phyloP scores from a whole-genome alignment of 2,888 invertebrate genomes.

The Hesperia comma region DNA sequence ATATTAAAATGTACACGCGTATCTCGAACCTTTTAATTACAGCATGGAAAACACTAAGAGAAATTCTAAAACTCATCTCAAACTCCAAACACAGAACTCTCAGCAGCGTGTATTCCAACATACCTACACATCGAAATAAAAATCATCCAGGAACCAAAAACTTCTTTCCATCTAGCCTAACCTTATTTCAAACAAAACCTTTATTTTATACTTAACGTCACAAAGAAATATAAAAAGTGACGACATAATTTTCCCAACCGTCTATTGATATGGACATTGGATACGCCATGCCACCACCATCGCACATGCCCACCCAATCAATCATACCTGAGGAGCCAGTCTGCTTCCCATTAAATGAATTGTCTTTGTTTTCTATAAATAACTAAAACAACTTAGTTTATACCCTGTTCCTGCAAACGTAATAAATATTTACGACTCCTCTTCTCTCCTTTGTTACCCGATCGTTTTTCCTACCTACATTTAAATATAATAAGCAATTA shows the following conservation, averaged over 20 bases:
- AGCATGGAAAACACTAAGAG: too few relatives aligned
- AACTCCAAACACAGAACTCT: too few relatives aligned
- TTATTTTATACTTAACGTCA: not conserved
- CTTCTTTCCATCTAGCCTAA: too few relatives aligned
- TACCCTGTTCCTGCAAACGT: conserved; percentile 29
- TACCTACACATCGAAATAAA: not conserved
- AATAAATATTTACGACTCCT: conserved; percentile 31
- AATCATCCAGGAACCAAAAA: too few relatives aligned
- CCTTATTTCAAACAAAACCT: too few relatives aligned
- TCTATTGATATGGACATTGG: conserved; percentile 1
- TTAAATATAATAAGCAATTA: conserved; percentile 48
- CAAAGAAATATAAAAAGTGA: too few relatives aligned
- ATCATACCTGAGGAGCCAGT: conserved; percentile 8
- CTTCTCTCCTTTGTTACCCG: conserved; percentile 31
- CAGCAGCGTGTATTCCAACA: too few relatives aligned
- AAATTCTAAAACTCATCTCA: too few relatives aligned
- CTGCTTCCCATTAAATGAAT: conserved; percentile 25
- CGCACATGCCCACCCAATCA: not conserved
- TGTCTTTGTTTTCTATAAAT: conserved; percentile 37
- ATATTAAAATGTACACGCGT: too few relatives aligned
- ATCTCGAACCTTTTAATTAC: too few relatives aligned
- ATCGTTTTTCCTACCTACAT: conserved; percentile 37
- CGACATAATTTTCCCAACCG: not conserved
- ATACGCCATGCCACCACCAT: too few relatives aligned
- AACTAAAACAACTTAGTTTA: conserved; percentile 25